Evolutionary conservation across 2,113 vertebrate genomes (phyloP).

Genomic region (Psittacula cyanocephala): DNA sequence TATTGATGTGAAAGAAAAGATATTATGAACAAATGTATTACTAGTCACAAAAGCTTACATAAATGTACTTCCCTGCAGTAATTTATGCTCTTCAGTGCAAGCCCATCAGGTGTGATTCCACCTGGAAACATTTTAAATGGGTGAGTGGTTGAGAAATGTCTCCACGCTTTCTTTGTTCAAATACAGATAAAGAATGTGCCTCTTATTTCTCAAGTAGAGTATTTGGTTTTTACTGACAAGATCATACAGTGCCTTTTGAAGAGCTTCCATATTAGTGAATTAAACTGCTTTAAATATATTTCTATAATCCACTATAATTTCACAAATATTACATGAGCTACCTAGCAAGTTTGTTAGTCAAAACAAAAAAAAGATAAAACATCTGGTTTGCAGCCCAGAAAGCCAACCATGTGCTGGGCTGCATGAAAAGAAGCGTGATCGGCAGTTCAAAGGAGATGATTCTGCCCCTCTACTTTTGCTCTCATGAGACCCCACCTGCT

Average conservation of each 20-base stretch:
- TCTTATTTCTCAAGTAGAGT: slow-evolving; percentile 16
- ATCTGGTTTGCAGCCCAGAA: background rate
- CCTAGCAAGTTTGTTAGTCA: background rate
- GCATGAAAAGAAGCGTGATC: too few species aligned
- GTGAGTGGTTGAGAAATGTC: background rate
- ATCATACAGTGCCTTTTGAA: background rate
- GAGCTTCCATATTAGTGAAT: background rate
- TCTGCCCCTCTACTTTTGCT: too few species aligned
- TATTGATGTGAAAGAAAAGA: background rate
- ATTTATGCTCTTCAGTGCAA: background rate
- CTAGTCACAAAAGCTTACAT: background rate
- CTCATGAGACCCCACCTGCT: too few species aligned
- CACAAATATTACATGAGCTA: background rate
- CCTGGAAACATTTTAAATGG: slow-evolving; percentile 18
- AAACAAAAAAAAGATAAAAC: background rate
- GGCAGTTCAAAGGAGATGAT: too few species aligned
- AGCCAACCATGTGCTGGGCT: too few species aligned
- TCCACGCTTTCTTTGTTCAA: background rate
- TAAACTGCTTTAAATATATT: background rate
- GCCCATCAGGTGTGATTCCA: slow-evolving; percentile 8
- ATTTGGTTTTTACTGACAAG: slow-evolving; percentile 1
- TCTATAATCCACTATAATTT: background rate
- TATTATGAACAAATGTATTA: background rate
- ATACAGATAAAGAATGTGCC: background rate
- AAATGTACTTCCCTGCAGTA: background rate